These are phyloP conservation scores for Trichoplax adhaerens DNA, from an alignment of 37 sponge, comb jelly and placozoan species.

Conservation along the genomic window DNA sequence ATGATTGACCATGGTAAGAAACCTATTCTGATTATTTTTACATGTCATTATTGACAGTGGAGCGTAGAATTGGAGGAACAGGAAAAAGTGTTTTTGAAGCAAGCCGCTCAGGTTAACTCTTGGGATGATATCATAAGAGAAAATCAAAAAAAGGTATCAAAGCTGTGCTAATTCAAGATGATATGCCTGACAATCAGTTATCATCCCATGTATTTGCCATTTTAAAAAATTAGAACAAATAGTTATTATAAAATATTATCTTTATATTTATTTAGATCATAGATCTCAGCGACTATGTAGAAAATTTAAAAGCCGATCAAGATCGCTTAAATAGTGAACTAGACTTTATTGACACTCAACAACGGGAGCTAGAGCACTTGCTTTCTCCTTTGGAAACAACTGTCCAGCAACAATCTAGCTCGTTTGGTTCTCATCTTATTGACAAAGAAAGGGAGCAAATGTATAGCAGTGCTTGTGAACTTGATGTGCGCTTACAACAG, in stretches of 20 bases:
- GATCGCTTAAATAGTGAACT: constrained; percentile 77
- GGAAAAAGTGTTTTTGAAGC: constrained; percentile 77
- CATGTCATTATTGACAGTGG: constrained; percentile 41
- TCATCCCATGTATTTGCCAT: no score
- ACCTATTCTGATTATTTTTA: not conserved
- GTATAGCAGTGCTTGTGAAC: no score
- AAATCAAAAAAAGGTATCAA: constrained; percentile 51
- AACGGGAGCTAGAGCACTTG: constrained; percentile 76
- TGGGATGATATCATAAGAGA: constrained; percentile 71
- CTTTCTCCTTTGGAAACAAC: constrained; percentile 43
- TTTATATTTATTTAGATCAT: no score
- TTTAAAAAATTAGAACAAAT: no score
- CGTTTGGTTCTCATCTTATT: no score
- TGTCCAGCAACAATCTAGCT: no score
- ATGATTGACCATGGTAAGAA: no score
- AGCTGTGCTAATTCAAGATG: no score
- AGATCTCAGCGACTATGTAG: constrained; percentile 17
- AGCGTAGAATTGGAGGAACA: constrained; percentile 75
- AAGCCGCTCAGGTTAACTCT: constrained; percentile 56
- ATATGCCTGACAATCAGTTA: no score
- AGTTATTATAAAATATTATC: no score
- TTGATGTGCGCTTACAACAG: no score
- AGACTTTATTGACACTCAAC: constrained; percentile 82
- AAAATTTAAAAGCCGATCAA: constrained; percentile 44
- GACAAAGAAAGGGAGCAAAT: no score